Evolutionary conservation across 2,113 vertebrate genomes (phyloP).

Genomic region (Lepisosteus osseus): DNA sequence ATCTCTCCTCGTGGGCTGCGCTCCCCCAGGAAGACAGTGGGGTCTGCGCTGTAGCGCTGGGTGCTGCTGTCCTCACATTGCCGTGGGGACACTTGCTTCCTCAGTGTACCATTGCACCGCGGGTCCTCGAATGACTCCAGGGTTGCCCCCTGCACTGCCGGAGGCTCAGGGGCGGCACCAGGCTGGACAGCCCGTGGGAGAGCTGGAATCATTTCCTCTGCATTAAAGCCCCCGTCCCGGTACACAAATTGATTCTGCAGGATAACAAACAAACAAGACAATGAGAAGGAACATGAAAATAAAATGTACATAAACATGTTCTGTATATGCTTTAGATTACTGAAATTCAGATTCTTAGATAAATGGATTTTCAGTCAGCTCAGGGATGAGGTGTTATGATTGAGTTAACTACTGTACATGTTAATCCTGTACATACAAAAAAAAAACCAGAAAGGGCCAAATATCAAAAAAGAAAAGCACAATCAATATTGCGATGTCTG

Average conservation of each 20-base stretch:
- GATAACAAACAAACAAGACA: neutral
- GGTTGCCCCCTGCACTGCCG: slow-evolving; percentile 58
- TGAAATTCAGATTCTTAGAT: no score
- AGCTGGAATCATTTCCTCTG: slow-evolving; percentile 58
- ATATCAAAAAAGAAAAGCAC: no score
- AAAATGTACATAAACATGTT: no score
- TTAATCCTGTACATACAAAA: no score
- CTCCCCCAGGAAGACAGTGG: slow-evolving; percentile 83
- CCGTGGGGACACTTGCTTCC: slow-evolving; percentile 71
- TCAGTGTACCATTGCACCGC: slow-evolving; percentile 86
- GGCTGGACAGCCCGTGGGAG: slow-evolving; percentile 62
- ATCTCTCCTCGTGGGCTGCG: slow-evolving; percentile 69
- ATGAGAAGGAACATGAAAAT: no score
- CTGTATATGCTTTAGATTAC: no score
- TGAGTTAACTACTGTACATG: no score
- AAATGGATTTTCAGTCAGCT: no score
- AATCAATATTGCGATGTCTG: no score
- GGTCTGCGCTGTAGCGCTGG: slow-evolving; percentile 92
- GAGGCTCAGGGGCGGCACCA: slow-evolving; percentile 63
- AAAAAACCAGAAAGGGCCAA: no score
- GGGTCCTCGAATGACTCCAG: slow-evolving; percentile 78
- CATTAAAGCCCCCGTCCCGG: slow-evolving; percentile 71
- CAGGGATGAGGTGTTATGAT: no score
- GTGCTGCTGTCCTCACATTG: slow-evolving; percentile 76
- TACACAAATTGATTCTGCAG: slow-evolving; percentile 88